Conservation (phyloP, 2,888 invertebrate genomes). For the Lycophotia porphyrea region DNA sequence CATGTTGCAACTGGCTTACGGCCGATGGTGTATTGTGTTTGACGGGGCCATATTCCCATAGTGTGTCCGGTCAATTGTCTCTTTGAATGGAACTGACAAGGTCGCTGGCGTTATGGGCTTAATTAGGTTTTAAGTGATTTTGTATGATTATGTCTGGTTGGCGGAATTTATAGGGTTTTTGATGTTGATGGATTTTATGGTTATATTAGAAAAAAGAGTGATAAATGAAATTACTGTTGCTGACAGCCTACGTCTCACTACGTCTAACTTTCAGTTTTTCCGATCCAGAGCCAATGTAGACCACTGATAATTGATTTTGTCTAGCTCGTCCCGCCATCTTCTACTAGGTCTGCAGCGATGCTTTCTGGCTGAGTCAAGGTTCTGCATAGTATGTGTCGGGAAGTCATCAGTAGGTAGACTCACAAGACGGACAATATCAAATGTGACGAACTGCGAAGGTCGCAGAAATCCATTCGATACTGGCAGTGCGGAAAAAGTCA, state of each 20-base stretch:
- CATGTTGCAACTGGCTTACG: conserved; percentile 68
- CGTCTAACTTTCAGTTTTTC: no score
- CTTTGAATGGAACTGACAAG: conserved; percentile 71
- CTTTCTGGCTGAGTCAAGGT: background rate
- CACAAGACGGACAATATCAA: no score
- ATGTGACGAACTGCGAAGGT: background rate
- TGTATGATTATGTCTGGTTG: conserved; percentile 13
- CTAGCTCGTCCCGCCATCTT: background rate
- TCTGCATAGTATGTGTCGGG: no score
- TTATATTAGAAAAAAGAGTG: background rate
- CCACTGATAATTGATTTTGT: background rate
- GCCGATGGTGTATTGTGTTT: conserved; percentile 83
- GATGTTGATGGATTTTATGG: background rate
- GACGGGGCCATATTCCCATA: conserved; percentile 84
- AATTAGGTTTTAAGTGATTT: conserved; percentile 37
- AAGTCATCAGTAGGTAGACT: no score
- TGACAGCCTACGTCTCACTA: background rate
- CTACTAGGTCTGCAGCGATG: background rate
- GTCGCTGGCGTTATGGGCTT: conserved; percentile 43
- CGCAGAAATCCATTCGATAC: background rate
- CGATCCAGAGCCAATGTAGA: background rate
- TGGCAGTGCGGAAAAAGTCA: background rate
- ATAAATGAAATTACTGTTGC: background rate
- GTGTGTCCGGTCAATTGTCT: conserved; percentile 75
- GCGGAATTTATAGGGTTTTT: background rate